Base-by-base conservation (phyloP, 2,797 vertebrate species). In the Tragopan temminckii region DNA sequence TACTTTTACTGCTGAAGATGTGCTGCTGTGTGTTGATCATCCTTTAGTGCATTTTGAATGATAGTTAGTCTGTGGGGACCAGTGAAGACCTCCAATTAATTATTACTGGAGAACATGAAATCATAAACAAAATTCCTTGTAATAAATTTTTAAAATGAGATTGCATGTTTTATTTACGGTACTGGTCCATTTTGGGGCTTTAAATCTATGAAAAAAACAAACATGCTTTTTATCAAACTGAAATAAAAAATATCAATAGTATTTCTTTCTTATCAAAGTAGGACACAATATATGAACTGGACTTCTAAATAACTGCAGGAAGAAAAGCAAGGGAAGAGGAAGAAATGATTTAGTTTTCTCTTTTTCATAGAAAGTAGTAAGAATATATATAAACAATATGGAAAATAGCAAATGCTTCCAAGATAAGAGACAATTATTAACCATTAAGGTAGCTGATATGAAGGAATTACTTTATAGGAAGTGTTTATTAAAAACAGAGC, bases 111-210 rank as follows among this genome's bases (percentile, higher is more conserved):
- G 97, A 98, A 98, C 97, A 98, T 97, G 96, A 98, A 98, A 98
- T 98, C 97, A 98, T 98, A 98, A 98, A 98, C 98, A 98, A 98
- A 98, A 98, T 98, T 98, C 97, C 98, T 98, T 98, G 96, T 98
- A 98, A 98, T 98, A 98, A 98, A 98, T 98, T 98, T 98, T 98
- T 98, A 97, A 98, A 98, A 98, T 97, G 97, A 97, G 97, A 98
- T 96, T 93, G 68, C 98, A 98, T 98, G 98, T 98, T 98, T 98
- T 98, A 98, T 98, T 98, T 98, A 98, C 97, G 96, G 94, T 95
- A 96, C 95, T 98, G 97, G 96, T 98, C 98, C 98, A 98, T 98
- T 98, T 98, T 98, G 97, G 94, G 97, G 97, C 97, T 97, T 98
- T 98, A 98, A 98, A 98, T 98, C 97, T 97, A 97, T 97, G 97